These are phyloP conservation scores for Aselliscus stoliczkanus DNA, from an alignment of 2,797 vertebrate species.

Conservation along the genomic window DNA sequence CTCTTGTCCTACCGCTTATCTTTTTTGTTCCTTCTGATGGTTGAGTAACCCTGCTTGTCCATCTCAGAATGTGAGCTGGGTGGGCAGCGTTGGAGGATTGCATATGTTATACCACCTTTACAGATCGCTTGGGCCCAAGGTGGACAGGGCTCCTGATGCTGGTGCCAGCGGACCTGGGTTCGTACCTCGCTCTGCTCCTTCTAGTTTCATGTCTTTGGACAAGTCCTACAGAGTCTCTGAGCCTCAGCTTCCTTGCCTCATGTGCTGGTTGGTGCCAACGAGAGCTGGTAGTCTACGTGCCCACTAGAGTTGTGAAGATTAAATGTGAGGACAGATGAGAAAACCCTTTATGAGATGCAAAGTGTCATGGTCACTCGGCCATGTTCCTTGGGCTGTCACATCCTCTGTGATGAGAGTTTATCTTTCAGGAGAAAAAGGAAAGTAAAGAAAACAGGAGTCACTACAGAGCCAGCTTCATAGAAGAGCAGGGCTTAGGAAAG, in stretches of 20 bases:
- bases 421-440: neutral
- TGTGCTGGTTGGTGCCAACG: neutral
- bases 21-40: neutral
- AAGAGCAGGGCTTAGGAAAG: neutral
- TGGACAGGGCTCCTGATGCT: neutral
- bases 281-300: neutral
- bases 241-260: neutral
- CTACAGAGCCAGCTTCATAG: neutral
- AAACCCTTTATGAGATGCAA: neutral
- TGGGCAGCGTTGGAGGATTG: neutral
- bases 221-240: neutral
- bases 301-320: neutral
- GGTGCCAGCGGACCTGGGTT: neutral
- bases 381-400: neutral
- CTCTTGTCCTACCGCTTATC: neutral
- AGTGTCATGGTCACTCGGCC: neutral
- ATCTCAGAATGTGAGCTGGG: neutral
- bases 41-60: neutral
- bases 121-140: neutral
- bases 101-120: too few relatives aligned
- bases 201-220: neutral
- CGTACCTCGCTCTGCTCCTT: neutral
- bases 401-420: neutral
- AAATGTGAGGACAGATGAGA: neutral
- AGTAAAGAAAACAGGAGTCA: neutral